phyloP scores from a whole-genome alignment of 1,140 invertebrate species.

The Drosophila sp. region DNA sequence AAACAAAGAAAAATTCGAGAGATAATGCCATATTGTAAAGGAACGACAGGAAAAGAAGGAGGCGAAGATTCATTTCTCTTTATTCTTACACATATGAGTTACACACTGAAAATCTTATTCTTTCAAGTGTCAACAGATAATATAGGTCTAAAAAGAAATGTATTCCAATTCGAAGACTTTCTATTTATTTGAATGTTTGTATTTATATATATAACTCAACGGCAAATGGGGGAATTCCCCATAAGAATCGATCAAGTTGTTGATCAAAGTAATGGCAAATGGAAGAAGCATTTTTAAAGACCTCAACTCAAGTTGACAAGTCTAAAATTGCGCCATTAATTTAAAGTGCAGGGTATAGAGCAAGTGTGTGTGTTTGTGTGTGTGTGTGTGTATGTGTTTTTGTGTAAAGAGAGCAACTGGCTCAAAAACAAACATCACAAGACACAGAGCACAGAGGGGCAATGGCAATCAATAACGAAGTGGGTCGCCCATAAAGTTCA shows the following conservation, averaged over 20 bases:
- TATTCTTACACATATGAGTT: too few species aligned
- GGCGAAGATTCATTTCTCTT: too few species aligned
- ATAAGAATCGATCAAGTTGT: conserved; percentile 4
- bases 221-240: not conserved
- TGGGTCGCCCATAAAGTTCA: conserved; percentile 55
- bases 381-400: conserved; percentile 11
- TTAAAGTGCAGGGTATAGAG: conserved; percentile 5
- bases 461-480: conserved; percentile 65
- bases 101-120: too few species aligned
- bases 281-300: not conserved
- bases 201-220: not conserved
- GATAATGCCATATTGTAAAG: too few species aligned
- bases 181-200: not conserved
- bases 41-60: too few species aligned
- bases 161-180: too few species aligned
- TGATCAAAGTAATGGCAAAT: conserved; percentile 9
- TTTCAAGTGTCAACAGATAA: too few species aligned
- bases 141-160: too few species aligned
- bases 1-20: not conserved
- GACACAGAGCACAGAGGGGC: not conserved
- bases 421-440: conserved; percentile 9
- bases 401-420: not conserved
- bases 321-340: not conserved
- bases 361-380: conserved; percentile 1
- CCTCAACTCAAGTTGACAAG: not conserved